Base-by-base conservation (phyloP, 2,797 vertebrate species). In the Spea hammondii region DNA sequence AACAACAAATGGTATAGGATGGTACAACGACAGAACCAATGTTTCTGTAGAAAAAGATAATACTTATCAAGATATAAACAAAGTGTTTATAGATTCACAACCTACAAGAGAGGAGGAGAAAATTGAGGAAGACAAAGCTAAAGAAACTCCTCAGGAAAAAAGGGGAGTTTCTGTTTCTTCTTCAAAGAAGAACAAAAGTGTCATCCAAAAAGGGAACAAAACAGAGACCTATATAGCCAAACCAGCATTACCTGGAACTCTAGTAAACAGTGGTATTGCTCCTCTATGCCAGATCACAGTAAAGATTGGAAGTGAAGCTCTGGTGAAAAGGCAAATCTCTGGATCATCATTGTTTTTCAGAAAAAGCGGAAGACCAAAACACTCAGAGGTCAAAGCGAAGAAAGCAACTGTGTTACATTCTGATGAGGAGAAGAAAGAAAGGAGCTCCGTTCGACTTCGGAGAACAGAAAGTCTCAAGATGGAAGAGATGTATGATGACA, bases 231-330 rank as follows among this genome's bases (percentile, higher is more conserved):
- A 99, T 32, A 97, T 99, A 48, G 98, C 98, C 72, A 99, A 99
- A 86, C 96, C 98, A 8, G 98, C 95, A 62, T 95, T 96, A 74
- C 96, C 96, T 0, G 97, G 98, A 72, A 96, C 97, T 49, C 98
- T 97, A 67, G 85, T 93, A 9, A 93, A 94, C 69, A 95, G 93
- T 83, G 93, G 90, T 0, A 88, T 97, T 0, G 94, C 96, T 0
- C 98, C 98, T 3, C 94, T 99, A 54, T 99, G 98, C 89, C 96
- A 99, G 85, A 99, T 99, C 86, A 99, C 97, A 14, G 98, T 99
- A 65, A 99, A 97, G 91, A 99, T 99, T 6, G 98, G 97, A 77
- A 96, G 98, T 0, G 97, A 99, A 85, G 97, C 97, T 80, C 95
- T 99, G 72, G 96, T 99, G 74, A 95, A 97, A 76, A 94, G 97